phyloP scores from a whole-genome alignment of 2,888 invertebrate genomes.

The Drosophila flavopinicola region DNA sequence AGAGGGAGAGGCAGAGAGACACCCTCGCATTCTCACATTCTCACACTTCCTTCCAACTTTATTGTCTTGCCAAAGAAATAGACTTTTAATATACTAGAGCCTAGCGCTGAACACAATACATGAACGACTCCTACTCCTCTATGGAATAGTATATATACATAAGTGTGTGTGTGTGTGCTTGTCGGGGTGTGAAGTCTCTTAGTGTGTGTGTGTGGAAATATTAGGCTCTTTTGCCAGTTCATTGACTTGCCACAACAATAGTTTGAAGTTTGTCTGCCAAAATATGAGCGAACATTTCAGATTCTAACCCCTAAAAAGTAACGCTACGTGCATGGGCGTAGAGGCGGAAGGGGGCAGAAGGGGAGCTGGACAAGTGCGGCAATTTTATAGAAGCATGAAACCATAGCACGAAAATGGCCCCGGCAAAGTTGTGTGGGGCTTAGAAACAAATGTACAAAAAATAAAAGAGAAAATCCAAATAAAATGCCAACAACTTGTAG shows the following conservation, averaged over 20 bases:
- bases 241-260: constrained; percentile 77
- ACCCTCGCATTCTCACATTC: background rate
- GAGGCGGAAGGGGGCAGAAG: background rate
- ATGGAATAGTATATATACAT: background rate
- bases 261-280: constrained; percentile 78
- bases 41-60: constrained; percentile 42
- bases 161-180: constrained; percentile 9
- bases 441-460: background rate
- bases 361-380: constrained; percentile 4
- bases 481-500: constrained; percentile 1
- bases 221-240: constrained; percentile 79
- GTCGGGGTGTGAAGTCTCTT: constrained; percentile 33
- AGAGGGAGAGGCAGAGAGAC: background rate
- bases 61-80: constrained; percentile 79
- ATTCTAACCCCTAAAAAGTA: constrained; percentile 8
- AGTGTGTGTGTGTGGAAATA: constrained; percentile 56
- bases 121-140: constrained; percentile 15
- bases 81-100: constrained; percentile 75
- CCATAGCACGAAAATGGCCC: constrained; percentile 7
- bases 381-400: constrained; percentile 7
- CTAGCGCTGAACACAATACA: constrained; percentile 50
- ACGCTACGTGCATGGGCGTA: background rate
- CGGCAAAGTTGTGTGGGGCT: constrained; percentile 8
- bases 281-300: constrained; percentile 52
- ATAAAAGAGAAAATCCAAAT: background rate